Conservation (phyloP, 2,888 invertebrate species). For the Perizoma affinitatum region DNA sequence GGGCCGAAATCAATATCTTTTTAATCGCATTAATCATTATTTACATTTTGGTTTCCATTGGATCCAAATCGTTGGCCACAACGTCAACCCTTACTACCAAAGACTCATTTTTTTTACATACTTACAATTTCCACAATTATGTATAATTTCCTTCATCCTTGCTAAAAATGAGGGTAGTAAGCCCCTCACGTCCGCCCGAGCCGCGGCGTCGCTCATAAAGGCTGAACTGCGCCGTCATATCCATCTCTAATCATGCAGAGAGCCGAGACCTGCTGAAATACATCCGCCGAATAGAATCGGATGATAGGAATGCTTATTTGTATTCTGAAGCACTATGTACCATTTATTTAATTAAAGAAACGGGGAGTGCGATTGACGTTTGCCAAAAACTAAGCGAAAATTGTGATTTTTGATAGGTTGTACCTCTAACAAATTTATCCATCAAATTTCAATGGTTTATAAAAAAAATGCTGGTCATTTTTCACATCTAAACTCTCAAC, state of each 20-base stretch:
- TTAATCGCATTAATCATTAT: too few relatives aligned
- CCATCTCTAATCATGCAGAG: slow-evolving; percentile 35
- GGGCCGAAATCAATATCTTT: too few relatives aligned
- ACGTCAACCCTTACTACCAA: too few relatives aligned
- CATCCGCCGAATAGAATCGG: slow-evolving; percentile 35
- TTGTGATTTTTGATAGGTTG: too few relatives aligned
- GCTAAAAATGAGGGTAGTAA: slow-evolving; percentile 50
- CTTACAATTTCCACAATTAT: slow-evolving; percentile 9
- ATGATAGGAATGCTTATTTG: slow-evolving; percentile 17
- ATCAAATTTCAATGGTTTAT: too few relatives aligned
- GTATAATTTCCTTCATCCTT: slow-evolving; percentile 29
- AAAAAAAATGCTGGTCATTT: too few relatives aligned
- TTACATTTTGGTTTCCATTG: too few relatives aligned
- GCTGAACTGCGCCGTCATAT: slow-evolving; percentile 23
- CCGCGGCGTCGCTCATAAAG: slow-evolving; percentile 31
- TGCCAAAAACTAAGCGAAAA: too few relatives aligned
- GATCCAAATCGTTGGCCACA: too few relatives aligned
- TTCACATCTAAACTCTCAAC: too few relatives aligned
- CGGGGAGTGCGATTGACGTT: not conserved
- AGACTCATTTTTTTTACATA: too few relatives aligned
- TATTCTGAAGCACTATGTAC: slow-evolving; percentile 2
- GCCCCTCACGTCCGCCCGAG: slow-evolving; percentile 47
- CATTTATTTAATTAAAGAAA: not conserved
- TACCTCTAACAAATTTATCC: too few relatives aligned
- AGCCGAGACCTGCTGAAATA: slow-evolving; percentile 25